Base-by-base conservation (phyloP, 1,140 invertebrate species). In the Drosophila pallidifrons region DNA sequence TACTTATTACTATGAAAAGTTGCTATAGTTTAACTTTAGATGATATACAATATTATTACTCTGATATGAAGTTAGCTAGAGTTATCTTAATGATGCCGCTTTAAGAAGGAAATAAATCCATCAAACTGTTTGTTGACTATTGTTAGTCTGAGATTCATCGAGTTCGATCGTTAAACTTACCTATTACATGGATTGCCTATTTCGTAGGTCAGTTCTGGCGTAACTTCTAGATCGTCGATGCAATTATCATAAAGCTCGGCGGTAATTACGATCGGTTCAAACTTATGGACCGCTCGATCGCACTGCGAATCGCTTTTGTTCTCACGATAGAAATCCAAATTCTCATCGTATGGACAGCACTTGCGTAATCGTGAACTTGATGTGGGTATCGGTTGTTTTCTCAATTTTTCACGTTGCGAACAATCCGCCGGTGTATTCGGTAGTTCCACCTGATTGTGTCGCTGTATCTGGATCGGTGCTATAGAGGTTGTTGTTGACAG, bases 181-280 rank as follows among this genome's bases (percentile, higher is more conserved):
- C 72, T 82, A 77, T 92, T 92, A 32, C 91, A 92, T 5, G 91
- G 91, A 82, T 92, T 92, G 30, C 91, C 91, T 66, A 92, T 91
- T 46, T 89, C 81, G 16, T 79, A 73, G 5, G 67, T 38, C 16
- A 92, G 52, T n/a, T 20, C 32, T 2, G 82, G 72, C 1, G 32
- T n/a, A 28, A 76, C 58, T 75, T 92, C 91, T 45, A 88, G 69
- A 57, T 92, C 91, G 16, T 92, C 91, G 41, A 92, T 92, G 45
- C 91, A 92, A 49, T 92, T 92, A 13, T 92, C 91, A 58, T 75
- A 92, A 3, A 92, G 73, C 4, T 82, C 78, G 4, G 81, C 91
- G 52, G 71, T 85, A 35, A 92, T 91, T 30, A 91, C 60, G 45
- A 64, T 75, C 7, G 89, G 91, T 16, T 85, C 57, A 63, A 92